Evolutionary conservation across 2,113 vertebrate species (phyloP).

Genomic region (Ceuthmochares aereus): DNA sequence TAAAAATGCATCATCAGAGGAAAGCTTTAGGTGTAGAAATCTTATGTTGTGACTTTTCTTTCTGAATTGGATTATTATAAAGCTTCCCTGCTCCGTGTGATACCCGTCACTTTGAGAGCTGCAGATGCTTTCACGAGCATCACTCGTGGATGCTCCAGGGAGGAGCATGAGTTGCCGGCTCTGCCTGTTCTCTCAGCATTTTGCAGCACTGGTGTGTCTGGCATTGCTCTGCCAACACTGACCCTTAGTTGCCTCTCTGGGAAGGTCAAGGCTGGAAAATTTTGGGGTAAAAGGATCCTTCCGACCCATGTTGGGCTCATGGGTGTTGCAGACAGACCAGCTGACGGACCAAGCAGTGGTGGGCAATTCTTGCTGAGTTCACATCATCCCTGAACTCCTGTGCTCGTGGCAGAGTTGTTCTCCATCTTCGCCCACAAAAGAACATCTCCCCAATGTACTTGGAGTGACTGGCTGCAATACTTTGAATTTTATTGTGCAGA

Average conservation of each 20-base stretch:
- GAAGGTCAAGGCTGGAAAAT: not conserved
- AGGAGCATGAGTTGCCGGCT: not conserved
- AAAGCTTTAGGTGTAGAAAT: not conserved
- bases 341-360: not conserved
- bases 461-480: not conserved
- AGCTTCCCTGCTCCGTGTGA: rapidly evolving
- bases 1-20: not conserved
- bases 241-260: not conserved
- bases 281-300: not conserved
- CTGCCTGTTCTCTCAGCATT: not conserved
- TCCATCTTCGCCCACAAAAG: not conserved
- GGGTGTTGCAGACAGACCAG: not conserved
- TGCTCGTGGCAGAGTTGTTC: not conserved
- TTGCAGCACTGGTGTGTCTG: not conserved
- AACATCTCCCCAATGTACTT: not conserved
- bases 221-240: not conserved
- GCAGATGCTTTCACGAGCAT: not conserved
- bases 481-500: not conserved
- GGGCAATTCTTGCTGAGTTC: not conserved
- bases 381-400: not conserved
- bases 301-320: rapidly evolving
- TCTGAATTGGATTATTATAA: not conserved
- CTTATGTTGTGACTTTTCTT: not conserved
- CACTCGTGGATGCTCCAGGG: not conserved
- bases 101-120: not conserved